A percentile compares a stretch with the other conserved stretches of the same genome.
Evolutionary conservation across 1,140 invertebrate species (phyloP).

Genomic region (Tetramorium simillimum): DNA sequence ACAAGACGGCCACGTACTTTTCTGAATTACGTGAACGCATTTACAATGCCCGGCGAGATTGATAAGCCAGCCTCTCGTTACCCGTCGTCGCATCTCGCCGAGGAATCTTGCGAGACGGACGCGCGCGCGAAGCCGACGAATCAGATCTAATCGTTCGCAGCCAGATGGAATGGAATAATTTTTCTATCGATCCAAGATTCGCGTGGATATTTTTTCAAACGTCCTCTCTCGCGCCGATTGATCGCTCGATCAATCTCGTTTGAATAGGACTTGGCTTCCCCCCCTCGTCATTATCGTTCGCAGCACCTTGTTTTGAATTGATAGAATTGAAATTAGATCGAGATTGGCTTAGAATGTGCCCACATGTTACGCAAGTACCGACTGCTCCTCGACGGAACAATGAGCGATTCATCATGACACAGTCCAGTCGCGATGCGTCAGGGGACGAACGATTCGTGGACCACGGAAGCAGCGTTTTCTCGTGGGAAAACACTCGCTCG

Average conservation of each 20-base stretch:
- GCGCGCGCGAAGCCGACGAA: not conserved
- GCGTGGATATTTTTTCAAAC: not conserved
- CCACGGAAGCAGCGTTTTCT: constrained; percentile 28
- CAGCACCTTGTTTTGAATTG: constrained; percentile 9
- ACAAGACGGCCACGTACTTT: constrained; percentile 71
- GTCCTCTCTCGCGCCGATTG: not conserved
- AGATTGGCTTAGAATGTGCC: constrained; percentile 72
- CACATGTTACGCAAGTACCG: constrained; percentile 69
- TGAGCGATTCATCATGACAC: constrained; percentile 70
- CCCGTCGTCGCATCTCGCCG: constrained; percentile 52
- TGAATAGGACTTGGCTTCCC: not conserved
- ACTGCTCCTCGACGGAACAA: constrained; percentile 60
- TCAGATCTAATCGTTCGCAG: not conserved
- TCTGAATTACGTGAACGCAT: constrained; percentile 72
- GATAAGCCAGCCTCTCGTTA: constrained; percentile 43
- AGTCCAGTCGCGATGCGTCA: constrained; percentile 55
- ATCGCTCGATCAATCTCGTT: not conserved
- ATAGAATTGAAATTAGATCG: constrained; percentile 49
- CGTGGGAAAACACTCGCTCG: constrained; percentile 69
- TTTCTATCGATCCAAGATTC: not conserved
- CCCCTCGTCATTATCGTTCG: not conserved
- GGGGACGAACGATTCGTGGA: constrained; percentile 61
- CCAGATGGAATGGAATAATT: not conserved
- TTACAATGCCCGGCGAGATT: constrained; percentile 65
- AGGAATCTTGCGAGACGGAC: constrained; percentile 21